Evolutionary conservation across 2,113 vertebrate genomes (phyloP).

Genomic region (Daphoenositta chrysoptera): DNA sequence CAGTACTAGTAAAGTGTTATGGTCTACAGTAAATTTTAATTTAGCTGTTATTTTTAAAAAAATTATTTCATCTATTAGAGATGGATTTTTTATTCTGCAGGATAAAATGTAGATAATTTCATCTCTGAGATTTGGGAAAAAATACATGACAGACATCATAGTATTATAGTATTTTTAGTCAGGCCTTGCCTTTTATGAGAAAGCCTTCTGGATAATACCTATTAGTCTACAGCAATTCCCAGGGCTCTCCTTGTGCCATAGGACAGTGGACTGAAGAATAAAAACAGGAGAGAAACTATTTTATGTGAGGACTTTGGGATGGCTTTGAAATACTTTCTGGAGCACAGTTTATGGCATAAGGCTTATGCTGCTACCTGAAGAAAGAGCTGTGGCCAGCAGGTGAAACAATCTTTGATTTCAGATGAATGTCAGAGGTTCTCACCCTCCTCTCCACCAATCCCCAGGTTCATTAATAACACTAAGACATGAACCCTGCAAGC

Average conservation of each 20-base stretch:
- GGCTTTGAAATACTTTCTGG: slow-evolving; percentile 1
- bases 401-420: slow-evolving; percentile 5
- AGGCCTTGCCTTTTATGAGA: background rate
- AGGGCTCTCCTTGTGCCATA: background rate
- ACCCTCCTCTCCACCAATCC: background rate
- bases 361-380: background rate
- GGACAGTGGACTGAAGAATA: background rate
- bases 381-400: background rate
- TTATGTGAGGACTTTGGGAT: background rate
- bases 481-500: background rate
- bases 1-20: background rate
- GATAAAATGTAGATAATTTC: background rate
- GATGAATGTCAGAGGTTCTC: background rate
- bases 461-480: background rate
- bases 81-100: background rate
- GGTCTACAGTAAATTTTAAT: background rate
- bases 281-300: background rate
- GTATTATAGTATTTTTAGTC: background rate
- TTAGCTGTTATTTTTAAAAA: background rate
- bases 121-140: background rate
- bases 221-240: background rate
- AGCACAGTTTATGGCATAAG: background rate
- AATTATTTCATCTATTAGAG: background rate
- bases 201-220: background rate
- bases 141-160: background rate